Percentiles rank a stretch among this genome's conserved stretches.
phyloP scores from a whole-genome alignment of 2,113 vertebrate genomes.

The Quiscalus mexicanus region DNA sequence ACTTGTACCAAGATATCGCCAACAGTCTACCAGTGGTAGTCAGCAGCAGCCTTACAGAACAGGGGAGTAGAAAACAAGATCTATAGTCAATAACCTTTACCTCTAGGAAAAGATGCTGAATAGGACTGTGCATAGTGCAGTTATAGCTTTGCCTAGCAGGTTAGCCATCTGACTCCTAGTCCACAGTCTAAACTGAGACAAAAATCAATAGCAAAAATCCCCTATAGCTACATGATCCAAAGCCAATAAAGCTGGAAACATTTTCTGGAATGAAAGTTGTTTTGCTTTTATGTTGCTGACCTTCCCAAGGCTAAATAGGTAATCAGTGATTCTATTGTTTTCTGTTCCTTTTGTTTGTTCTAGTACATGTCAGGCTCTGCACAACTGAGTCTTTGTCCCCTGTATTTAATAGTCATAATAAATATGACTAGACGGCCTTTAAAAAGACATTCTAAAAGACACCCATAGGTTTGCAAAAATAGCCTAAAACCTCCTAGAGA shows the following conservation, averaged over 20 bases:
- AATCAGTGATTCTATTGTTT: slow-evolving; percentile 22
- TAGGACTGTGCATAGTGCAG: background rate
- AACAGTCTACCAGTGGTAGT: background rate
- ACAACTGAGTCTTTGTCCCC: background rate
- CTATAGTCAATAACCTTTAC: background rate
- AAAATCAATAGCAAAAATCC: slow-evolving; percentile 62
- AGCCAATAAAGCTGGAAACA: slow-evolving; percentile 59
- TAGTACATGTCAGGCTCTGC: background rate
- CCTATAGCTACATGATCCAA: slow-evolving; percentile 66
- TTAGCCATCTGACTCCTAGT: slow-evolving; percentile 53
- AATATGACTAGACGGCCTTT: background rate
- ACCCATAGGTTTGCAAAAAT: background rate
- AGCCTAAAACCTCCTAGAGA: background rate
- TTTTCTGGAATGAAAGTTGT: slow-evolving; percentile 60
- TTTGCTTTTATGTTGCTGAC: slow-evolving; percentile 30
- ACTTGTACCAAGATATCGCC: background rate
- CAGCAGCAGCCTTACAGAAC: background rate
- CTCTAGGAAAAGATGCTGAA: background rate
- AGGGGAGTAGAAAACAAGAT: background rate
- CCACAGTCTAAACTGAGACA: background rate
- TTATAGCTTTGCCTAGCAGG: slow-evolving; percentile 58
- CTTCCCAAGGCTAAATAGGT: slow-evolving; percentile 47
- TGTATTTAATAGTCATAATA: background rate
- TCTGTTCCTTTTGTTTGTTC: slow-evolving; percentile 9
- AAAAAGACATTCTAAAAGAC: background rate